A percentile compares a stretch with the other conserved stretches of the same genome.
phyloP scores from a whole-genome alignment of 2,797 vertebrate genomes.

The Sylvia borin region DNA sequence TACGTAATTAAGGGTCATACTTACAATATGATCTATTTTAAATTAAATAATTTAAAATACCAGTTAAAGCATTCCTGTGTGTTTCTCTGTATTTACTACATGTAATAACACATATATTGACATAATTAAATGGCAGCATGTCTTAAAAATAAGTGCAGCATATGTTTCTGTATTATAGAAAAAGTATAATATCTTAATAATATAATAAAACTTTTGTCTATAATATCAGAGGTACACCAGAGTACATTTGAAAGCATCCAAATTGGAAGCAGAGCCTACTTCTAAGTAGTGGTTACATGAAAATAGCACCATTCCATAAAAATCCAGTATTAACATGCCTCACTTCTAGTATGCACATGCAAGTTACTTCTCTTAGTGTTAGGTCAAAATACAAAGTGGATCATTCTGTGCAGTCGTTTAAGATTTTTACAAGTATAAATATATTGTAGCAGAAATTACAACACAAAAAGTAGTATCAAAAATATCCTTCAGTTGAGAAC shows the following conservation, averaged over 20 bases:
- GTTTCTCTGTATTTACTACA: not conserved
- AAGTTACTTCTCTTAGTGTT: not conserved
- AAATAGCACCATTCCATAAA: not conserved
- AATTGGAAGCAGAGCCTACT: not conserved
- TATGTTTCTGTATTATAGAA: not conserved
- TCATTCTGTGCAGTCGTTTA: not conserved
- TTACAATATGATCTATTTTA: not conserved
- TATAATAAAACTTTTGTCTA: not conserved
- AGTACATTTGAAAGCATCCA: not conserved
- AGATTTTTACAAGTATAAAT: not conserved
- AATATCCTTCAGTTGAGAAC: not conserved
- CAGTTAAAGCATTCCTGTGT: not conserved
- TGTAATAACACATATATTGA: not conserved
- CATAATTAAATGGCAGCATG: not conserved
- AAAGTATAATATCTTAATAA: not conserved
- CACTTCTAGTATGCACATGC: not conserved
- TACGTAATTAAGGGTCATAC: not conserved
- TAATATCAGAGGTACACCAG: not conserved
- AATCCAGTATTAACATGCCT: not conserved
- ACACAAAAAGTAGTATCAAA: not conserved
- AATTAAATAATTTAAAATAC: not conserved
- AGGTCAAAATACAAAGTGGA: not conserved
- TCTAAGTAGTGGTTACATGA: not conserved
- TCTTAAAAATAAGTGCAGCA: constrained; percentile 5
- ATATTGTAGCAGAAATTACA: not conserved